Base-by-base conservation (phyloP, 2,888 invertebrate genomes). In the Proisotoma minuta region DNA sequence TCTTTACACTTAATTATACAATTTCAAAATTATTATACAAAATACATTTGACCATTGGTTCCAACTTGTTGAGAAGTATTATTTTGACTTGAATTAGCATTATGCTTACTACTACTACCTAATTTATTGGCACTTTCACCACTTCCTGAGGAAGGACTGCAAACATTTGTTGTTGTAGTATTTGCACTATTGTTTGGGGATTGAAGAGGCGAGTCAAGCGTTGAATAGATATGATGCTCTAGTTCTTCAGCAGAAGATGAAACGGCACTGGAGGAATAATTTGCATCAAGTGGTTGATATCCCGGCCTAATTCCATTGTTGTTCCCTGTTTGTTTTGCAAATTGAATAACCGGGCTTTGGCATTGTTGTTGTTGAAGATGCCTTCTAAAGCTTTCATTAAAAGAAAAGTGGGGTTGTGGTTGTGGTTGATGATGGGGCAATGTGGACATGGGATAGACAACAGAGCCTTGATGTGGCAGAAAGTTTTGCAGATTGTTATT, bases 171-270 rank as follows among this genome's bases (percentile, higher is more conserved):
- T 4, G 34, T 39, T 2, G 54, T 54, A 20, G 24, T 54, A 34
- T 10, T 28, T 27, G 27, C 28, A 18, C 15, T 18, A 12, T 1
- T 5, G 34, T 39, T 2, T 24, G 59, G 51, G 1, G 54, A 60
- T 27, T 54, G 47, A n/a, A 52, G 54, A 8, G 67, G 67, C 2
- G 68, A 65, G 54, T 68, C 68, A 3, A 68, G 26, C 1, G 68
- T 68, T 1, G 68, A 68, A 52, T 68, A 68, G 2, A 68, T 65
- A 48, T 68, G 68, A n/a, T n/a, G n/a, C 40, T 68, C 68, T 1
- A 68, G 52, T 34, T 68, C 68, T 53, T 68, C 68, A 27, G 60
- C 58, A 22, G 68, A 68, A 39, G 58, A 53, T 29, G 56, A 56
- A 26, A 62, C 52, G 26, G 68, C 65, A 52, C 68, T 68, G 15